These are phyloP conservation scores for Vombatus ursinus DNA, from an alignment of 2,113 vertebrate genomes.

Conservation along the genomic window DNA sequence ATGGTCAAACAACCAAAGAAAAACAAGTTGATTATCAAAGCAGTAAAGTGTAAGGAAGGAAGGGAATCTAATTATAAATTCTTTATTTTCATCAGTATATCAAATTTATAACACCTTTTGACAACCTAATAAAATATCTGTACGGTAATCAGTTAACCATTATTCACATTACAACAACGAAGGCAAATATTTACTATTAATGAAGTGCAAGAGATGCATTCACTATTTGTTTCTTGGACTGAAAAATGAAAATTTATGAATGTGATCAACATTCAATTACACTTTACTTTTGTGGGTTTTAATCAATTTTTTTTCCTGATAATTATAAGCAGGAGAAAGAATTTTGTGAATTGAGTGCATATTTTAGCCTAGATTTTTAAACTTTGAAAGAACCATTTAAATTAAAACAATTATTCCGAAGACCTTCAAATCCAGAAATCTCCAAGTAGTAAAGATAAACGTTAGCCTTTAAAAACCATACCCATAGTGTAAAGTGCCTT, in stretches of 20 bases:
- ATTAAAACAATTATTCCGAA: neutral
- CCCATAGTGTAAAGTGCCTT: neutral
- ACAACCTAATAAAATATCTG: slow-evolving; percentile 2
- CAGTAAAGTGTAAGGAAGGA: neutral
- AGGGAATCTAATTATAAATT: neutral
- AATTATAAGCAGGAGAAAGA: neutral
- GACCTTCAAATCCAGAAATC: neutral
- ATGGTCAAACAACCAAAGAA: neutral
- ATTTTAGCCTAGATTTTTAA: neutral
- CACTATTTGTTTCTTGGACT: neutral
- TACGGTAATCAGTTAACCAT: neutral
- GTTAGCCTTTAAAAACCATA: neutral
- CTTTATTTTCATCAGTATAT: slow-evolving; percentile 1
- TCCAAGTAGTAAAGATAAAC: neutral
- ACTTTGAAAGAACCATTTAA: neutral
- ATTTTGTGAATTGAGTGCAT: neutral
- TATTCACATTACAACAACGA: neutral
- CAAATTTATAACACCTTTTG: neutral
- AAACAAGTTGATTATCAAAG: slow-evolving; percentile 3
- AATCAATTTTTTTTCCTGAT: neutral
- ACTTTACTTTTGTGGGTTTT: neutral
- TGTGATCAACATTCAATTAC: neutral
- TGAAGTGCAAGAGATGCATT: neutral
- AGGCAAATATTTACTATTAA: neutral
- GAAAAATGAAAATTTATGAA: neutral